phyloP scores from a whole-genome alignment of 2,113 vertebrate genomes.

The Dromaius novaehollandiae region DNA sequence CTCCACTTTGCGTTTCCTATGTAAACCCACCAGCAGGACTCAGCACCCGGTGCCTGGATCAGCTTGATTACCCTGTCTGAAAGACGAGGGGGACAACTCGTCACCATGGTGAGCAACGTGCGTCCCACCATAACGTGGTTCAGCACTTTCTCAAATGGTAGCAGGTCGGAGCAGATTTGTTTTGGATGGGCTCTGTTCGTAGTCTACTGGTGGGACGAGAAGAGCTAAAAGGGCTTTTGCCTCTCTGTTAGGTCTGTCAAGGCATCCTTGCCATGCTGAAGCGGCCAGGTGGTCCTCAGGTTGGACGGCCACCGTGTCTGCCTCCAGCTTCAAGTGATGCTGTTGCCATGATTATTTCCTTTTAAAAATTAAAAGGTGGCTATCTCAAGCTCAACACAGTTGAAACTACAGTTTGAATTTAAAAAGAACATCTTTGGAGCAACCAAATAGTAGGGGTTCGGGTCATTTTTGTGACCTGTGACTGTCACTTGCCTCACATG shows the following conservation, averaged over 20 bases:
- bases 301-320: neutral
- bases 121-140: rapidly evolving
- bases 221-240: neutral
- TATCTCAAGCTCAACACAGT: too few relatives aligned
- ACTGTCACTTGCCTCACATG: neutral
- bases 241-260: neutral
- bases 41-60: neutral
- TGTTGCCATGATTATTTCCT: rapidly evolving
- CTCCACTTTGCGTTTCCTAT: neutral
- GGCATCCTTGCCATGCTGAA: rapidly evolving
- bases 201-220: neutral
- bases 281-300: rapidly evolving
- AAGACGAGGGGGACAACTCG: neutral
- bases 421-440: neutral
- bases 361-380: neutral
- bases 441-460: rapidly evolving
- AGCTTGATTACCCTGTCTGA: neutral
- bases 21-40: neutral
- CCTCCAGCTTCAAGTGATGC: neutral
- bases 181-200: neutral
- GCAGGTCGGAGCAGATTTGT: rapidly evolving
- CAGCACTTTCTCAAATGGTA: neutral
- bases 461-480: neutral
- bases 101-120: neutral
- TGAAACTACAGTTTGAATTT: neutral